Base-by-base conservation (phyloP, 2,797 vertebrate species). In the Hippocampus kuda region DNA sequence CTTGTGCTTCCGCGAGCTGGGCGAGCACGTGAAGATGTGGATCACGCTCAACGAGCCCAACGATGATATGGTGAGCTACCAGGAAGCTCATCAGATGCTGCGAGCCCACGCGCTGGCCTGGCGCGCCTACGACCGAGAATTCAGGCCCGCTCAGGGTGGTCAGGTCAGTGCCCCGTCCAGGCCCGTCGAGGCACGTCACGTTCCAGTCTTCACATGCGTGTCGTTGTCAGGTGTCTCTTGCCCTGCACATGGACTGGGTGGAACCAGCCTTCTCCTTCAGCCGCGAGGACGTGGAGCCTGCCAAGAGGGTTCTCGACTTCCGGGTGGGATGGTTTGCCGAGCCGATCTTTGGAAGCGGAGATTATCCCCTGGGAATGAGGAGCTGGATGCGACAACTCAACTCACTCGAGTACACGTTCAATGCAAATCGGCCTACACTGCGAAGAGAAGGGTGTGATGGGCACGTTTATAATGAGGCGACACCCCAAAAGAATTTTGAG, bases 251-350 rank as follows among this genome's bases (percentile, higher is more conserved):
- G 0, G 94, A 98, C 78, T 99, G 97, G 97, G 86, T 95, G 15
- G 97, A 99, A 67, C 96, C 96, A 0, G 96, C 97, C 5, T 95
- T 94, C 77, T 94, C 94, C 0, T 94, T 94, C 85, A 95, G 91
- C 67, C 87, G 84, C 1, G 91, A 92, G 51, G 95, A 98, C 68
- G 87, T 91, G 68, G 92, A 91, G 51, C 94, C 93, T 1, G 93
- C 95, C 0, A 90, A 93, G 65, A 91, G 96, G 71, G 93, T 95
- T 53, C 74, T 98, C 72, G 94, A 96, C 78, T 95, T 97, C 5
- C 87, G 91, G 9, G 79, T 97, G 0, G 95, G 95, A 73, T 97
- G 95, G 93, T 94, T 99, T 56, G 94, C 96, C 0, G 94, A 98
- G 74, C 97, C 96, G 10, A 85, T 99, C 75, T 98, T 99, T 20